Evolutionary conservation across 2,113 vertebrate species (phyloP).

Genomic region (Aspiorhynchus laticeps): DNA sequence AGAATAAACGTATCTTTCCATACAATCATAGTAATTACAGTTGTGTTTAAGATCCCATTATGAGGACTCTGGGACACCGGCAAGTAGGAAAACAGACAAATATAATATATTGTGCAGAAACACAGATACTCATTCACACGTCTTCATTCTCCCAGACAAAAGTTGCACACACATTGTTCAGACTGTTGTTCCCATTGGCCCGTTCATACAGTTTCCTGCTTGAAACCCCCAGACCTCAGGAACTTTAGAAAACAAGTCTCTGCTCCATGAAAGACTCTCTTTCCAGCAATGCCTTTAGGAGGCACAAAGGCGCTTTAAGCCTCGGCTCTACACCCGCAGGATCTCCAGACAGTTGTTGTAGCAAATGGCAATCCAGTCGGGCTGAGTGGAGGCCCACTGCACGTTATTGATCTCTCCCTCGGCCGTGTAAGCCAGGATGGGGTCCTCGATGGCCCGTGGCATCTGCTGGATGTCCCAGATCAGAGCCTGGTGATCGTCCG

Average conservation of each 20-base stretch:
- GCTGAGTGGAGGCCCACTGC: conserved; percentile 99
- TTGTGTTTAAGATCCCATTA: conserved; percentile 3
- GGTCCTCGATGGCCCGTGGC: conserved; percentile 98
- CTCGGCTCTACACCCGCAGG: conserved; percentile 80
- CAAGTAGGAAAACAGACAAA: conserved; percentile 34
- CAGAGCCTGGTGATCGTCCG: conserved; percentile 98
- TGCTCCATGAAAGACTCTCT: conserved; percentile 20
- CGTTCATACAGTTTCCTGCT: conserved; percentile 29
- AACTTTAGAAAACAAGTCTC: conserved; percentile 48
- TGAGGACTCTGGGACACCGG: conserved; percentile 8
- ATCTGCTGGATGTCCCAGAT: conserved; percentile 99
- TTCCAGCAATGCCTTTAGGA: neutral
- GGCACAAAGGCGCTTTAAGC: conserved; percentile 63
- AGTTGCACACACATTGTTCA: conserved; percentile 26
- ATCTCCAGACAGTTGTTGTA: conserved; percentile 99
- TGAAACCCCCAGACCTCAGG: conserved; percentile 39
- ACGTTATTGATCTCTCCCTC: conserved; percentile 99
- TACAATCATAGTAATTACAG: neutral
- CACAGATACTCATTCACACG: neutral
- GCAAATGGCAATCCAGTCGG: conserved; percentile 99
- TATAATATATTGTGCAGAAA: conserved; percentile 27
- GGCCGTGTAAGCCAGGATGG: conserved; percentile 96
- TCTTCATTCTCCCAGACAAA: conserved; percentile 14
- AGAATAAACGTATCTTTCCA: neutral
- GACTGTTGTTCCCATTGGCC: conserved; percentile 19